A percentile compares a stretch with the other conserved stretches of the same genome.
Evolutionary conservation across 2,797 vertebrate genomes (phyloP).

Genomic region (Pitangus sulphuratus): DNA sequence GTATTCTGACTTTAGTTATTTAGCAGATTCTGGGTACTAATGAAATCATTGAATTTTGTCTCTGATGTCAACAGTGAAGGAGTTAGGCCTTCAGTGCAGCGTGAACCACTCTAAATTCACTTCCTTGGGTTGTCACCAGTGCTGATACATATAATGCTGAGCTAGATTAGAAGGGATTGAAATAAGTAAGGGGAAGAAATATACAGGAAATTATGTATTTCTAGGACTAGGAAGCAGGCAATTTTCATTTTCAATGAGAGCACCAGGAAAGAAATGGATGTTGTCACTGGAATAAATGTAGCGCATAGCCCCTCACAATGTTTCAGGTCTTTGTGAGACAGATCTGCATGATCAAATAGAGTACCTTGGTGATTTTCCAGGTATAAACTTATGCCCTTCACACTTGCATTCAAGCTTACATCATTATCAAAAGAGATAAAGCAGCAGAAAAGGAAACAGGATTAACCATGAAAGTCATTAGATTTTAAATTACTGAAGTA

Average conservation of each 20-base stretch:
- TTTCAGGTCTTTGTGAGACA: conserved; percentile 34
- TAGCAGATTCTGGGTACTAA: not conserved
- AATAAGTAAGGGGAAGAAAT: not conserved
- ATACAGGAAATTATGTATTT: conserved; percentile 21
- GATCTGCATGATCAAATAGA: conserved; percentile 56
- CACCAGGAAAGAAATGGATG: not conserved
- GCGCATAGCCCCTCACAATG: not conserved
- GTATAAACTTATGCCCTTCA: conserved; percentile 65
- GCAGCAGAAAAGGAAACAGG: conserved; percentile 61
- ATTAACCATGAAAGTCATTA: conserved; percentile 71
- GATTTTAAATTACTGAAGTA: conserved; percentile 68
- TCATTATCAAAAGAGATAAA: conserved; percentile 70
- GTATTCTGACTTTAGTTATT: not conserved
- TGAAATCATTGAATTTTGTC: not conserved
- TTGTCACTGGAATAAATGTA: conserved; percentile 37
- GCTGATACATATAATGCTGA: not conserved
- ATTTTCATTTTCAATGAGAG: conserved; percentile 43
- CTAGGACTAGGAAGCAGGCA: not conserved
- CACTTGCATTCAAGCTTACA: conserved; percentile 58
- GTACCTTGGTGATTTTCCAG: conserved; percentile 48
- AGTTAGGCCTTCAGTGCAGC: not conserved
- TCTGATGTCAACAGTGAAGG: not conserved
- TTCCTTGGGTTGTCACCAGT: not conserved
- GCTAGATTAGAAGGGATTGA: not conserved
- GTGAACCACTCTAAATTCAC: not conserved